A percentile compares a stretch with the other conserved stretches of the same genome.
Evolutionary conservation across 2,113 vertebrate genomes (phyloP).

Genomic region (Ceyx cyanopectus): DNA sequence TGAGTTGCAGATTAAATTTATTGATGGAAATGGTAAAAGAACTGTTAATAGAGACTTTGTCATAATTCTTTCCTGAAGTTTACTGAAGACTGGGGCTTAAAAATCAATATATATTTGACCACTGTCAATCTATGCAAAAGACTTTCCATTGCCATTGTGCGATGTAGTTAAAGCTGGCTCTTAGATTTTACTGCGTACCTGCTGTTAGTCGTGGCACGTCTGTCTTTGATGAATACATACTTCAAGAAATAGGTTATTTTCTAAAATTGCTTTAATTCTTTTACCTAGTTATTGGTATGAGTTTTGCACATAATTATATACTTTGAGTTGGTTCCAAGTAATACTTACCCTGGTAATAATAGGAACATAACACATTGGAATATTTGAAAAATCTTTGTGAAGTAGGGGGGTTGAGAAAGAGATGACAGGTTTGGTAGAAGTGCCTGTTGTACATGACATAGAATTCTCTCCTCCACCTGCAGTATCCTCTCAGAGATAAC

Average conservation of each 20-base stretch:
- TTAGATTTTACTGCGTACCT: conserved; percentile 20
- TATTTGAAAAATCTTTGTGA: not conserved
- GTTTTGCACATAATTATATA: conserved; percentile 43
- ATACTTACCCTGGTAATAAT: conserved; percentile 52
- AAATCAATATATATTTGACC: not conserved
- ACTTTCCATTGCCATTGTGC: not conserved
- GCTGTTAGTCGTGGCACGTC: not conserved
- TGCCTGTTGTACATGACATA: not conserved
- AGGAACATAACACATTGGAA: not conserved
- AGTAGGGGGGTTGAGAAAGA: not conserved
- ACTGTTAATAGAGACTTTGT: not conserved
- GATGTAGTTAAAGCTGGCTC: not conserved
- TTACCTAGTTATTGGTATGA: conserved; percentile 8
- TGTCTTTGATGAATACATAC: not conserved
- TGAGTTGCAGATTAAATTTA: not conserved
- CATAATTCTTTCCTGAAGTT: not conserved
- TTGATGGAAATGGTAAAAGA: not conserved
- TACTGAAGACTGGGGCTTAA: not conserved
- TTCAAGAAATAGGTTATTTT: conserved; percentile 62
- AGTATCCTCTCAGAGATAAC: not conserved
- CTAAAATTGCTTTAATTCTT: conserved; percentile 55
- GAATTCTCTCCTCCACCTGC: not conserved
- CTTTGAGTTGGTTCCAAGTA: conserved; percentile 27
- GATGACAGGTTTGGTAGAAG: conserved; percentile 4
- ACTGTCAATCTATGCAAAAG: not conserved